A percentile compares a stretch with the other conserved stretches of the same genome.
These are phyloP conservation scores for Zosterops borbonicus DNA, from an alignment of 2,113 vertebrate genomes.

Conservation along the genomic window DNA sequence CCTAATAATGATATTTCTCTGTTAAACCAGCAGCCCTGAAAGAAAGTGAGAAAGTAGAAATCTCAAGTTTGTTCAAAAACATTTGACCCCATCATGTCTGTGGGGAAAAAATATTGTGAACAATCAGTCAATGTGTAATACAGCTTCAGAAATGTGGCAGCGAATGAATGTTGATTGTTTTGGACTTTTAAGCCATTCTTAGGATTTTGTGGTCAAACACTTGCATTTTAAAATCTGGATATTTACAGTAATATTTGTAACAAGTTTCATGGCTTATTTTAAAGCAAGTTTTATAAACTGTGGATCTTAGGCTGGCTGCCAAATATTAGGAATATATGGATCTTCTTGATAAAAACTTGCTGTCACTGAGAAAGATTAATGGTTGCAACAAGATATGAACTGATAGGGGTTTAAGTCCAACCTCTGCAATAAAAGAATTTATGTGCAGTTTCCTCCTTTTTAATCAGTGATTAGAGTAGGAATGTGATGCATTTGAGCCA, in stretches of 20 bases:
- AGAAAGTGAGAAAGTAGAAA: not conserved
- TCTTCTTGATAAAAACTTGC: constrained; percentile 21
- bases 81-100: not conserved
- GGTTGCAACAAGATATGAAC: not conserved
- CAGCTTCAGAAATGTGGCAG: not conserved
- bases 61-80: not conserved
- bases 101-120: not conserved
- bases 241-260: constrained; percentile 1
- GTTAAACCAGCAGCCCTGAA: not conserved
- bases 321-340: constrained; percentile 25
- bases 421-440: constrained; percentile 25
- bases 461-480: constrained; percentile 34
- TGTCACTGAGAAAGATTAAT: constrained; percentile 8
- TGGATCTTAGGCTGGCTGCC: not conserved
- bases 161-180: not conserved
- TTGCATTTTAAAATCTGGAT: not conserved
- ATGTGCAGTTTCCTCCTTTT: constrained; percentile 46
- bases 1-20: not conserved
- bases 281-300: constrained; percentile 5
- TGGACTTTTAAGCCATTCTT: not conserved
- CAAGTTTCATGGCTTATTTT: not conserved
- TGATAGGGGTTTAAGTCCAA: constrained; percentile 2
- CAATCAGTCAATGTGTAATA: not conserved
- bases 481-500: constrained; percentile 43
- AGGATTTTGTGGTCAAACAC: not conserved